Base-by-base conservation (phyloP, 2,113 vertebrate genomes). In the Erythrolamprus reginae region DNA sequence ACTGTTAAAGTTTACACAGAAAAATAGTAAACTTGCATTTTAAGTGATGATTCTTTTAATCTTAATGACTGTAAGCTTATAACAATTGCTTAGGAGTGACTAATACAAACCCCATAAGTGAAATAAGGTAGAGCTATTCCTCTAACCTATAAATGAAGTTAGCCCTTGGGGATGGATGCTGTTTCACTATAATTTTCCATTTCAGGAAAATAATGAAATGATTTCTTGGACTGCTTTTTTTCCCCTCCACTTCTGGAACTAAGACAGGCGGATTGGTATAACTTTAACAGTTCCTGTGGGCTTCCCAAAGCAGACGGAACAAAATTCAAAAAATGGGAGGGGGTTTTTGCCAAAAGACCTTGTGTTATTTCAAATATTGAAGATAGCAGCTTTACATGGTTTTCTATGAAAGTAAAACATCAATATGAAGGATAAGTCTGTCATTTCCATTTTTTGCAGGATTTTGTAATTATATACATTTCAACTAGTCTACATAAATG, bases 171-270 rank as follows among this genome's bases (percentile, higher is more conserved):
- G 95, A 95, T 3, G 86, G 93, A 92, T 95, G 92, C 89, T 90
- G 94, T 97, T 96, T 92, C 95, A 94, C 70, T 87, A 93, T 52
- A 0, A 95, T 94, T 96, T 94, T 86, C 91, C 92, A 86, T 95
- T 96, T 96, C 93, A 89, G 94, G 86, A 91, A 70, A 92, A 55
- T 92, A 95, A 96, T 93, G 87, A 96, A 96, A 96, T 96, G 92
- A 93, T 86, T 93, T 86, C 87, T 95, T 93, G 92, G 94, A 42
- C 85, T 93, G 0, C 86, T 92, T 88, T 94, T 95, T 91, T n/a
- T 65, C 77, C 2, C 45, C 45, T 3, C 61, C 89, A 70, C 91
- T 96, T 96, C 89, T 15, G 47, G 84, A 87, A 77, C 95, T 94
- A 94, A 93, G 90, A 56, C 89, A 47, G 61, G 90, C 38, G 26